A percentile compares a stretch with the other conserved stretches of the same genome.
Conservation (phyloP, 1,140 invertebrate genomes). For the Megalonaias nervosa region DNA sequence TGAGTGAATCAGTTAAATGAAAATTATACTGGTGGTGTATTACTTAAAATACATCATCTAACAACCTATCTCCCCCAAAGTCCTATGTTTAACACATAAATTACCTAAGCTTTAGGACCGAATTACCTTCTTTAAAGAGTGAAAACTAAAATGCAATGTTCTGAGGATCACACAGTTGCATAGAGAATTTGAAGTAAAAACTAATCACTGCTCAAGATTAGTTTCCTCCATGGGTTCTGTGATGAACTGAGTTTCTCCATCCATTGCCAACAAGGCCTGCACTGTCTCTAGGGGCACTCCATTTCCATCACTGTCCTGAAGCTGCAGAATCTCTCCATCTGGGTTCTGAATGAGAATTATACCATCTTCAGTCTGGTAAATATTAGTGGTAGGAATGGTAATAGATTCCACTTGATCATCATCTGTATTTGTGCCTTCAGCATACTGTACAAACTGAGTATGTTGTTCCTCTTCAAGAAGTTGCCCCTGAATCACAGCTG, state of each 20-base stretch:
- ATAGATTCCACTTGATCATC: slow-evolving; percentile 18
- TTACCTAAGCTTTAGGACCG: too few relatives aligned
- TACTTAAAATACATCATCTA: too few relatives aligned
- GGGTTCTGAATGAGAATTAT: slow-evolving; percentile 58
- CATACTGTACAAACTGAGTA: not conserved
- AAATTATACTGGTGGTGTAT: too few relatives aligned
- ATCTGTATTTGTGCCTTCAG: slow-evolving; percentile 4
- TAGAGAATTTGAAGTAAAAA: too few relatives aligned
- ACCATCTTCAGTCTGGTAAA: slow-evolving; percentile 66
- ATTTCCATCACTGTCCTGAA: slow-evolving; percentile 61
- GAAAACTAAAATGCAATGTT: too few relatives aligned
- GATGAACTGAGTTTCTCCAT: slow-evolving; percentile 39
- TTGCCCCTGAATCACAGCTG: slow-evolving; percentile 1
- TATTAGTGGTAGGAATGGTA: slow-evolving; percentile 36
- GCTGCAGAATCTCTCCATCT: slow-evolving; percentile 61
- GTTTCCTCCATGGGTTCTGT: slow-evolving; percentile 2
- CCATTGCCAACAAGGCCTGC: slow-evolving; percentile 63
- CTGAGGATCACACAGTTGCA: too few relatives aligned
- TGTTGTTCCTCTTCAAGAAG: slow-evolving; percentile 2
- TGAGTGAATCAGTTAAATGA: too few relatives aligned
- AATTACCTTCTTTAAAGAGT: too few relatives aligned
- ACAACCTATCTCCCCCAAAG: too few relatives aligned
- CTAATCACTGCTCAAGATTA: too few relatives aligned
- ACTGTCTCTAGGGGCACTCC: slow-evolving; percentile 61
- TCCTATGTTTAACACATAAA: too few relatives aligned